phyloP scores from a whole-genome alignment of 2,113 vertebrate genomes.

The Phrynocephalus versicolor region DNA sequence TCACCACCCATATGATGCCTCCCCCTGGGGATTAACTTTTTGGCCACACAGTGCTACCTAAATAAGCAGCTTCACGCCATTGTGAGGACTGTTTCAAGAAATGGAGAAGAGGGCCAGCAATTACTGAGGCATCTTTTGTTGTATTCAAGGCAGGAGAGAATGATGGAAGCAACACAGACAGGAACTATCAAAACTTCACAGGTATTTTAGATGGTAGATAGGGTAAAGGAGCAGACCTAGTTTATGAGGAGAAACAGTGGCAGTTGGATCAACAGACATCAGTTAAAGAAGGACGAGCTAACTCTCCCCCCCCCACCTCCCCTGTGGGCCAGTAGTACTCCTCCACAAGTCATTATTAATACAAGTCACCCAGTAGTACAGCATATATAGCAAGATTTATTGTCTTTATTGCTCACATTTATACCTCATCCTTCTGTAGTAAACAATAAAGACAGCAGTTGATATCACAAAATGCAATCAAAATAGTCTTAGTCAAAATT shows the following conservation, averaged over 20 bases:
- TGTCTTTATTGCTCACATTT: not conserved
- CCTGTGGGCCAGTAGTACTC: not conserved
- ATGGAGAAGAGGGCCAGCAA: not conserved
- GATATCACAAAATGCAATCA: not conserved
- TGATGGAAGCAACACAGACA: not conserved
- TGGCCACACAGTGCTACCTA: not conserved
- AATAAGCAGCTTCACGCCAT: not conserved
- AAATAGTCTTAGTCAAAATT: not conserved
- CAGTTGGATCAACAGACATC: not conserved
- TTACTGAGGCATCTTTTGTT: not conserved
- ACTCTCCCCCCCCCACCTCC: not conserved
- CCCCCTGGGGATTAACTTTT: not conserved
- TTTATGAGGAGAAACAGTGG: not conserved
- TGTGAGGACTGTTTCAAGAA: too few species aligned
- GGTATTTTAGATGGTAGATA: not conserved
- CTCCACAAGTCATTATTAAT: not conserved
- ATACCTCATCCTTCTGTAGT: not conserved
- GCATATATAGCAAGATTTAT: too few species aligned
- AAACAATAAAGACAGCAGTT: not conserved
- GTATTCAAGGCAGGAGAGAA: not conserved
- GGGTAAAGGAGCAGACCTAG: not conserved
- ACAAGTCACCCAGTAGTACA: not conserved
- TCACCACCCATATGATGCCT: not conserved
- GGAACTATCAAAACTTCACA: not conserved
- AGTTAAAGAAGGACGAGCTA: not conserved